Conservation (phyloP, 2,797 vertebrate genomes). For the Cercopithecus petaurista region DNA sequence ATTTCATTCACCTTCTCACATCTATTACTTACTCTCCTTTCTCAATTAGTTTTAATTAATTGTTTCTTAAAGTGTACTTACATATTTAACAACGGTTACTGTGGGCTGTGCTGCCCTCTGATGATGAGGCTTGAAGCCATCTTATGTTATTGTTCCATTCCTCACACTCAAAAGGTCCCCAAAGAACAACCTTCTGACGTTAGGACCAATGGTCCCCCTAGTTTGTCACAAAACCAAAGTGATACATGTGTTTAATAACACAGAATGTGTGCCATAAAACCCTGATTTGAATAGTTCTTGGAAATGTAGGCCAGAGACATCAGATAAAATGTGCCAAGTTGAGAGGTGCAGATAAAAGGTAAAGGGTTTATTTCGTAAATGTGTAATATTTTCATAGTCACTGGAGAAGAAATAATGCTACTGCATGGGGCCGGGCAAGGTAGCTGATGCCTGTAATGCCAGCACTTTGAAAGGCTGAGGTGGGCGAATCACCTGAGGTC, state of each 20-base stretch:
- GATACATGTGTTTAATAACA: conserved; percentile 72
- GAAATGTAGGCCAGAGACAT: conserved; percentile 38
- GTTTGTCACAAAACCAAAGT: conserved; percentile 55
- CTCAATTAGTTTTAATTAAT: neutral
- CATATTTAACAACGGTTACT: neutral
- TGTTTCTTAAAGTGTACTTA: neutral
- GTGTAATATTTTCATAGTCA: conserved; percentile 55
- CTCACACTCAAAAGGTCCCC: conserved; percentile 54
- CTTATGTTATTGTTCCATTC: conserved; percentile 15
- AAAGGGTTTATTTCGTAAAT: conserved; percentile 14
- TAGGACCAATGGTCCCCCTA: conserved; percentile 47
- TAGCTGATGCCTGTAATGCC: neutral
- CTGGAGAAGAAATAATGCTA: conserved; percentile 41
- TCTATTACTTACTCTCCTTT: neutral
- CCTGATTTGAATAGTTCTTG: conserved; percentile 47
- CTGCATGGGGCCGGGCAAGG: neutral
- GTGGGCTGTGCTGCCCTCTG: neutral
- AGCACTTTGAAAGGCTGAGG: neutral
- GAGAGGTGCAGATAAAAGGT: conserved; percentile 22
- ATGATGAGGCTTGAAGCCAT: conserved; percentile 48
- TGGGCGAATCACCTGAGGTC: neutral
- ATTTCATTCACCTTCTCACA: neutral
- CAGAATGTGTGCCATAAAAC: conserved; percentile 43
- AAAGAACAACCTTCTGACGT: conserved; percentile 58
- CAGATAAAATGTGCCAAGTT: conserved; percentile 33